Conservation (phyloP, 2,797 vertebrate species). For the Clarias laeviceps region DNA sequence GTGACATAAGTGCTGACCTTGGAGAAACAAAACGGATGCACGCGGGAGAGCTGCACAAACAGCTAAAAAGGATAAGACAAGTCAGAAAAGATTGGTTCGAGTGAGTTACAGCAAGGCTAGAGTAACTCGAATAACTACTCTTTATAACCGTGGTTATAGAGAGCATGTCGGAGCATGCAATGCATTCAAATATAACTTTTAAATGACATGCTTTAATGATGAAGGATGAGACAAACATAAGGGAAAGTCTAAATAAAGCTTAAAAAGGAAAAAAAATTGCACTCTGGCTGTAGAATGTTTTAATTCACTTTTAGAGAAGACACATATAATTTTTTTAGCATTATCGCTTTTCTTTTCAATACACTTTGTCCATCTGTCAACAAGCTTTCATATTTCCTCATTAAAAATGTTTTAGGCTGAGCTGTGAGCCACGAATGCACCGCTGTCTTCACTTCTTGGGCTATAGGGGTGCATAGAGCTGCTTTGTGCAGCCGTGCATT, state of each 20-base stretch:
- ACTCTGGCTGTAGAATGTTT: no score
- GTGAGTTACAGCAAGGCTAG: not conserved
- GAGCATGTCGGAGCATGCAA: not conserved
- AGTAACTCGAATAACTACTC: not conserved
- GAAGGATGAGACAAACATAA: not conserved
- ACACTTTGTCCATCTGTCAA: no score
- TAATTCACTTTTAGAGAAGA: no score
- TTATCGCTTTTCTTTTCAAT: no score
- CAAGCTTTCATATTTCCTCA: no score
- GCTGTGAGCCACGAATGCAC: no score
- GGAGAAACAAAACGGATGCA: not conserved
- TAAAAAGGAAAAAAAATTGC: no score
- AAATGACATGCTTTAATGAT: not conserved
- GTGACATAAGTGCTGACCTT: slow-evolving; percentile 3
- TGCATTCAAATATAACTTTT: not conserved
- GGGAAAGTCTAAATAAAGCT: not conserved
- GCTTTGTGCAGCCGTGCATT: no score
- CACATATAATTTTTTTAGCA: no score
- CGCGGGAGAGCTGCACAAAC: not conserved
- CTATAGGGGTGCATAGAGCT: no score
- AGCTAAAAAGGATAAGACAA: not conserved
- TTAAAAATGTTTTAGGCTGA: no score
- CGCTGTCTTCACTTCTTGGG: no score
- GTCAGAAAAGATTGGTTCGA: not conserved
- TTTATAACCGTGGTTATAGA: not conserved